Evolutionary conservation across 2,888 invertebrate species (phyloP).

Genomic region (Parascotia fuliginaria): DNA sequence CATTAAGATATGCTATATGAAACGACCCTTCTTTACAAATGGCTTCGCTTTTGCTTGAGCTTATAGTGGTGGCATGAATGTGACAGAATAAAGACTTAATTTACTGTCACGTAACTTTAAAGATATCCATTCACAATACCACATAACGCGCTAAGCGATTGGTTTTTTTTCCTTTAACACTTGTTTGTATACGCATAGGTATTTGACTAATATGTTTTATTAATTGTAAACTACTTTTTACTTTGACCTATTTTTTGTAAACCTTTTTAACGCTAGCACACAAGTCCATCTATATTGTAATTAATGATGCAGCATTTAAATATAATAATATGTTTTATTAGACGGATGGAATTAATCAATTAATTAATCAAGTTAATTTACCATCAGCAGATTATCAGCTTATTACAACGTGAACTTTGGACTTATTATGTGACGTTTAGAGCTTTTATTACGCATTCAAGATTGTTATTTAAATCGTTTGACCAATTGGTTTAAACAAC

Average conservation of each 20-base stretch:
- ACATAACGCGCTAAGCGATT: slow-evolving; percentile 75
- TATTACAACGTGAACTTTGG: no score
- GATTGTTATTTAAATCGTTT: no score
- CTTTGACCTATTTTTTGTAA: slow-evolving; percentile 34
- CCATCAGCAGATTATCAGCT: no score
- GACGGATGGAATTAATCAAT: no score
- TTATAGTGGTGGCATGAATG: slow-evolving; percentile 73
- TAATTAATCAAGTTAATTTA: no score
- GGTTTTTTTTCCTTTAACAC: slow-evolving; percentile 80
- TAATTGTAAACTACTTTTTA: slow-evolving; percentile 48
- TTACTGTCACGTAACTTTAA: slow-evolving; percentile 15
- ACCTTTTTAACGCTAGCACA: slow-evolving; percentile 41
- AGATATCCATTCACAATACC: slow-evolving; percentile 55
- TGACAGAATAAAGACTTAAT: slow-evolving; percentile 39
- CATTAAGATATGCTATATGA: slow-evolving; percentile 28
- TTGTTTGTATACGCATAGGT: slow-evolving; percentile 80
- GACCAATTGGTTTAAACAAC: no score
- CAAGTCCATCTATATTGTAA: slow-evolving; percentile 31
- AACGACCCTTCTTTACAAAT: slow-evolving; percentile 55
- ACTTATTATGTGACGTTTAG: no score
- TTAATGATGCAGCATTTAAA: no score
- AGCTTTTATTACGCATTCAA: no score
- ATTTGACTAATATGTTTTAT: slow-evolving; percentile 74
- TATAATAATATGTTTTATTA: no score
- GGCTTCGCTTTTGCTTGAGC: slow-evolving; percentile 84